Evolutionary conservation across 2,888 invertebrate species (phyloP).

Genomic region (Pseudococcus longispinus): DNA sequence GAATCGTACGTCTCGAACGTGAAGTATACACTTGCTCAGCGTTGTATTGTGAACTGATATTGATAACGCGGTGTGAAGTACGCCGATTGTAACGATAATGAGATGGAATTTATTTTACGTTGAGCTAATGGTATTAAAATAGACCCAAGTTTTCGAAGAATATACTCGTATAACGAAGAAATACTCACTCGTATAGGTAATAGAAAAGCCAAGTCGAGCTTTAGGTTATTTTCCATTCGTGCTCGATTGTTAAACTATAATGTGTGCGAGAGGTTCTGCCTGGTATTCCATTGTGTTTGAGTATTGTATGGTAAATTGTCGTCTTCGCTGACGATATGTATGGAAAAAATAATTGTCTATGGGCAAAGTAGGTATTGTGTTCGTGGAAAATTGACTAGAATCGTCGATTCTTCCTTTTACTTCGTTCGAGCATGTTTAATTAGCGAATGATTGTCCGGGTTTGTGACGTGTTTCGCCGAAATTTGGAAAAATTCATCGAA

Average conservation of each 20-base stretch:
- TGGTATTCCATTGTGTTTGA: not conserved
- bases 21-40: not conserved
- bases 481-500: not conserved
- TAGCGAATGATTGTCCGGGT: not conserved
- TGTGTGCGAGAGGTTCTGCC: not conserved
- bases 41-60: not conserved
- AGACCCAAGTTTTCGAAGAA: not conserved
- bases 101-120: constrained; percentile 14
- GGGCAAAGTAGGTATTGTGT: not conserved
- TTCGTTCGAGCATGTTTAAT: not conserved
- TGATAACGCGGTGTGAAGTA: not conserved
- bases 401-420: not conserved
- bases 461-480: not conserved
- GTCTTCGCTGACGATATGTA: not conserved
- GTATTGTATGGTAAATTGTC: not conserved
- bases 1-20: not conserved
- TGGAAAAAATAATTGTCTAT: not conserved
- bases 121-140: constrained; percentile 2
- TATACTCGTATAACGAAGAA: not conserved
- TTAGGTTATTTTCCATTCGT: not conserved
- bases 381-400: not conserved
- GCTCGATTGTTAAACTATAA: not conserved
- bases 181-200: not conserved
- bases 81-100: not conserved
- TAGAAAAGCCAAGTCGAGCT: not conserved